Conservation (phyloP, 1,140 invertebrate genomes). For the Zaprionus ornatus region DNA sequence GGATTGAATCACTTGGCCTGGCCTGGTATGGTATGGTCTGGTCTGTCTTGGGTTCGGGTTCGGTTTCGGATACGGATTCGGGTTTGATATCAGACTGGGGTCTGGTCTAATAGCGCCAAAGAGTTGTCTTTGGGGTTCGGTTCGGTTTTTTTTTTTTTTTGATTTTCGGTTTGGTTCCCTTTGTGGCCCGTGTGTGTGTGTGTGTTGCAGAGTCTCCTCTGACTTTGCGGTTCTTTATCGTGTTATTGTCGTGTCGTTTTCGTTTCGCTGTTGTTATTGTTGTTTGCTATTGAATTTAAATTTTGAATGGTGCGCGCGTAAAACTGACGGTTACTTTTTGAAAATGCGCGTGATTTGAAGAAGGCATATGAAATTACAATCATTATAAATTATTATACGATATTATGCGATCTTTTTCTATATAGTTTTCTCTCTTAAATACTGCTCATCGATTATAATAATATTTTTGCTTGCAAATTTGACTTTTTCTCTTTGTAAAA, state of each 20-base stretch:
- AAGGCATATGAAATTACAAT: not conserved
- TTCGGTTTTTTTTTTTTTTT: not conserved
- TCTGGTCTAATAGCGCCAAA: not conserved
- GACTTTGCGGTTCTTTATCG: not conserved
- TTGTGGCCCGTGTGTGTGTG: not conserved
- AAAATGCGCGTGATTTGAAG: slow-evolving; percentile 41
- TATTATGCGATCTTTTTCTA: not conserved
- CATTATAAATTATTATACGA: not conserved
- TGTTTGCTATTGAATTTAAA: slow-evolving; percentile 86
- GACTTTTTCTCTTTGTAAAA: slow-evolving; percentile 16
- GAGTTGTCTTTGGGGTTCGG: not conserved
- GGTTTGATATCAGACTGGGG: slow-evolving; percentile 85
- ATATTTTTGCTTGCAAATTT: not conserved
- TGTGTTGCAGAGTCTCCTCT: not conserved
- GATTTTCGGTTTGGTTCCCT: not conserved
- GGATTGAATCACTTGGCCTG: not conserved
- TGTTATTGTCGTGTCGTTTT: slow-evolving; percentile 85
- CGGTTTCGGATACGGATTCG: slow-evolving; percentile 7
- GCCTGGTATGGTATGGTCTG: not conserved
- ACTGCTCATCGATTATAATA: not conserved
- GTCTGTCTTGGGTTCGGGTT: not conserved
- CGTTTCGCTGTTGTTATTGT: slow-evolving; percentile 30
- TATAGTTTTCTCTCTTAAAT: not conserved
- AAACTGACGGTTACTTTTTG: slow-evolving; percentile 91
- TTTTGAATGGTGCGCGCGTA: slow-evolving; percentile 95